Percentiles rank a stretch among this genome's conserved stretches.
Conservation (phyloP, 2,888 invertebrate genomes). For the Onthophagus sagittarius region DNA sequence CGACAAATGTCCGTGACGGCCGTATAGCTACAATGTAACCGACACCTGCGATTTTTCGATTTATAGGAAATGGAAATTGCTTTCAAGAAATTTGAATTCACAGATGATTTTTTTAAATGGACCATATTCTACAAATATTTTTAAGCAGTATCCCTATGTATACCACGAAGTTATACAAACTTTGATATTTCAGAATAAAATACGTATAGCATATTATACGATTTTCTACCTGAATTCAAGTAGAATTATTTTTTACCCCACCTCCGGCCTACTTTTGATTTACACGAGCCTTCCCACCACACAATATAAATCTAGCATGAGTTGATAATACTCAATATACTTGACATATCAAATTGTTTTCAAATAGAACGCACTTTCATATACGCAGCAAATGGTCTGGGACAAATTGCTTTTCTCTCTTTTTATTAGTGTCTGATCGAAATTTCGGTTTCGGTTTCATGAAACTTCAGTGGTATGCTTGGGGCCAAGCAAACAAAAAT, state of each 20-base stretch:
- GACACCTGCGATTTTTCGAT: conserved; percentile 26
- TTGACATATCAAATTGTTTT: conserved; percentile 20
- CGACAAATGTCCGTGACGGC: conserved; percentile 17
- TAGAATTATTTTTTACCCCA: conserved; percentile 25
- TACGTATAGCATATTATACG: too few species aligned
- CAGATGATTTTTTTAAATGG: background rate
- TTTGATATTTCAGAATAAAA: too few species aligned
- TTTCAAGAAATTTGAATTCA: background rate
- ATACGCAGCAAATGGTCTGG: background rate
- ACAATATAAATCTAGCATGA: conserved; percentile 10
- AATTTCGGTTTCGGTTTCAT: too few species aligned
- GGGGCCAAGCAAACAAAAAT: too few species aligned
- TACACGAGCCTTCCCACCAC: conserved; percentile 8
- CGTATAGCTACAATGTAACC: conserved; percentile 20
- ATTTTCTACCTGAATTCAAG: conserved; percentile 32
- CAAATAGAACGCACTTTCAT: conserved; percentile 13
- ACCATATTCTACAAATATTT: background rate
- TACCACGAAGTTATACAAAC: background rate
- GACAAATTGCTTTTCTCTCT: background rate
- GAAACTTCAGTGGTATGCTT: too few species aligned
- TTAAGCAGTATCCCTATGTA: background rate
- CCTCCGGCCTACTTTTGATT: background rate
- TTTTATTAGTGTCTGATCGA: too few species aligned
- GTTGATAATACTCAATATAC: conserved; percentile 17
- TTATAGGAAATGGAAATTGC: background rate